A percentile compares a stretch with the other conserved stretches of the same genome.
phyloP scores from a whole-genome alignment of 1,140 invertebrate genomes.

The Augochlora pura region DNA sequence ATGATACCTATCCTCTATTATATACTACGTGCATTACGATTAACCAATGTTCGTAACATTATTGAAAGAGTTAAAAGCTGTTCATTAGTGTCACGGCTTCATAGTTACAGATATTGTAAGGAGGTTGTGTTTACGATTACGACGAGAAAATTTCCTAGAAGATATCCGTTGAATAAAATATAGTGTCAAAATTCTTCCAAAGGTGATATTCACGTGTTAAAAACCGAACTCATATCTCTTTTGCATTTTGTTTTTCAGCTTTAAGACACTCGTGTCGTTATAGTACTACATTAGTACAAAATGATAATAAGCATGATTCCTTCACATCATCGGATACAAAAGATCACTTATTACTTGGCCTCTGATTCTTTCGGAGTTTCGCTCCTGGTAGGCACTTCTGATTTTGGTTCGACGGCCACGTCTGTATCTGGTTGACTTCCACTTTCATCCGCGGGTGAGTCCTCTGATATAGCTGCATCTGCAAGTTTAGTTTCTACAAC shows the following conservation, averaged over 20 bases:
- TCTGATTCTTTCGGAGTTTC: conserved; percentile 50
- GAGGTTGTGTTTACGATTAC: conserved; percentile 1
- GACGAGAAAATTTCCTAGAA: conserved; percentile 28
- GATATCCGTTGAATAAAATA: conserved; percentile 30
- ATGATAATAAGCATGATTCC: conserved; percentile 36
- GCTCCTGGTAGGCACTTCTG: conserved; percentile 53
- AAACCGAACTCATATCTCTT: conserved; percentile 2
- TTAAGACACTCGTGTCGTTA: conserved; percentile 34
- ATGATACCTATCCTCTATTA: conserved; percentile 29
- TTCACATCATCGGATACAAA: conserved; percentile 43
- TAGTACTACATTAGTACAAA: conserved; percentile 44
- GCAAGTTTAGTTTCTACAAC: not conserved
- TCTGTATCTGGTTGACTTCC: conserved; percentile 52
- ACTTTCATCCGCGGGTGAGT: conserved; percentile 38
- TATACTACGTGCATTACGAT: conserved; percentile 18
- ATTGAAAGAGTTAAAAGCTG: conserved; percentile 24
- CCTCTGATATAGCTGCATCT: conserved; percentile 43
- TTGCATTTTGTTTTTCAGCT: conserved; percentile 10
- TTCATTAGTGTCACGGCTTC: conserved; percentile 18
- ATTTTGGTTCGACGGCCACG: conserved; percentile 21
- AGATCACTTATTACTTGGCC: conserved; percentile 56
- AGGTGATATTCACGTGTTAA: conserved; percentile 20
- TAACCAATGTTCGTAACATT: conserved; percentile 28
- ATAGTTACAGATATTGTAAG: conserved; percentile 43
- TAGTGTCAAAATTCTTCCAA: conserved; percentile 29